phyloP scores from a whole-genome alignment of 2,113 vertebrate species.

The Anolis carolinensis region DNA sequence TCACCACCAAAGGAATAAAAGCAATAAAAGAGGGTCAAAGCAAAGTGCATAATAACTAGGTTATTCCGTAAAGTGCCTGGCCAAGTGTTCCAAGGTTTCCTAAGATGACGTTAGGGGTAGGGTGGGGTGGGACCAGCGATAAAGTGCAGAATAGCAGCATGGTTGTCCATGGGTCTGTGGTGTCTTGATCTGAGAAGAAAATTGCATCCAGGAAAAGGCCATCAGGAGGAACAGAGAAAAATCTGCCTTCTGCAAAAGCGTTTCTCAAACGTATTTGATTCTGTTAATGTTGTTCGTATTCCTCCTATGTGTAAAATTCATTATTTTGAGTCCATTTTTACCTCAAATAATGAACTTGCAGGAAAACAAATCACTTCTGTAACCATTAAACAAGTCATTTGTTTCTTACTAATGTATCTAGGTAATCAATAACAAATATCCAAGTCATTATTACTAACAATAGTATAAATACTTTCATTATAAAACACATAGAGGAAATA shows the following conservation, averaged over 20 bases:
- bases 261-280: slow-evolving; percentile 28
- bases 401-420: slow-evolving; percentile 51
- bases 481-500: no score
- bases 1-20: no score
- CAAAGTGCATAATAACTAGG: no score
- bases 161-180: no score
- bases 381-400: slow-evolving; percentile 42
- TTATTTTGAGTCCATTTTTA: slow-evolving; percentile 40
- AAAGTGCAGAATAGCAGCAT: no score
- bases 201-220: no score
- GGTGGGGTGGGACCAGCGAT: no score
- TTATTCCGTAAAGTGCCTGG: no score
- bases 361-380: slow-evolving; percentile 58
- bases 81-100: no score
- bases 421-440: slow-evolving; percentile 65
- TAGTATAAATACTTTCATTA: slow-evolving; percentile 47
- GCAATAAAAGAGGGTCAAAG: no score
- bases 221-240: neutral
- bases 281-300: slow-evolving; percentile 23
- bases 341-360: slow-evolving; percentile 30
- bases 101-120: no score
- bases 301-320: slow-evolving; percentile 30
- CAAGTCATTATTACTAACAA: slow-evolving; percentile 37
- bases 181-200: no score
- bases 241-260: neutral